Evolutionary conservation across 2,797 vertebrate species (phyloP).

Genomic region (Myotis findleyi): DNA sequence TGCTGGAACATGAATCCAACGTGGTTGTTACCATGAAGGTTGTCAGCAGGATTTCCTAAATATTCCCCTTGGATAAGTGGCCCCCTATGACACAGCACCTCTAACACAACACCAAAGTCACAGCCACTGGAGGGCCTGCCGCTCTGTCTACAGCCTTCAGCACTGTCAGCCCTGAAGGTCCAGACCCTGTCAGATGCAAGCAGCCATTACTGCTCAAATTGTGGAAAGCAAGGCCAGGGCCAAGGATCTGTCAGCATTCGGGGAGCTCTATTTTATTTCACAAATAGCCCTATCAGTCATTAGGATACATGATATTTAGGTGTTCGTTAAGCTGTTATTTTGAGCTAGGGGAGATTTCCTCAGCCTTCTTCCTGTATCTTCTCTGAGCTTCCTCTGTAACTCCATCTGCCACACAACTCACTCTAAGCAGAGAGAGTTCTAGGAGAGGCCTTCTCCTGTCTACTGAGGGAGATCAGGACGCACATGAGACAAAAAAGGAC

Average conservation of each 20-base stretch:
- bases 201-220: neutral
- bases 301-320: neutral
- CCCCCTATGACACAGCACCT: neutral
- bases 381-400: neutral
- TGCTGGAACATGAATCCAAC: neutral
- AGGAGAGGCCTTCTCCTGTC: neutral
- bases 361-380: neutral
- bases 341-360: neutral
- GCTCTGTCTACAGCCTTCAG: neutral
- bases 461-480: neutral
- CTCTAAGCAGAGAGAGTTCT: neutral
- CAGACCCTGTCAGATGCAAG: neutral
- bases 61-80: neutral
- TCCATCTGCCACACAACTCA: neutral
- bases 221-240: neutral
- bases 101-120: neutral
- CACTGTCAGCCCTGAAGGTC: neutral
- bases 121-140: accelerated
- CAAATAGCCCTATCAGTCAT: neutral
- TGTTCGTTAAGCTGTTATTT: neutral
- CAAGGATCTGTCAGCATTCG: neutral
- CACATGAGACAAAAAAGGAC: neutral
- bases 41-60: neutral
- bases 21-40: neutral
- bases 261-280: neutral